Conservation (phyloP, 2,113 vertebrate genomes). For the Ictalurus furcatus region DNA sequence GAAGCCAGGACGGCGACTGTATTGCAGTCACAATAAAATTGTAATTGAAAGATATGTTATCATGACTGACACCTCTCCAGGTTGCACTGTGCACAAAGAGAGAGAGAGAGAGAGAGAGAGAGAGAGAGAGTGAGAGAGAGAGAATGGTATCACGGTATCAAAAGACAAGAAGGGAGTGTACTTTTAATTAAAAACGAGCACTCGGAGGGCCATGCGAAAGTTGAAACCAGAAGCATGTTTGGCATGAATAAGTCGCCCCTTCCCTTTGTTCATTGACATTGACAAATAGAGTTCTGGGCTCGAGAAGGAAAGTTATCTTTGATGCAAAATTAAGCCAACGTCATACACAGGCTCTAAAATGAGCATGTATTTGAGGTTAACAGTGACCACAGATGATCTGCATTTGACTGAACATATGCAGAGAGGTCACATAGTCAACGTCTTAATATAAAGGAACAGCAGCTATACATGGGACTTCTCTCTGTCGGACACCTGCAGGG, state of each 20-base stretch:
- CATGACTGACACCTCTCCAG: constrained; percentile 60
- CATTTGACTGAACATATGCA: constrained; percentile 62
- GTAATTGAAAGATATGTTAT: constrained; percentile 82
- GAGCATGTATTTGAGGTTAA: constrained; percentile 74
- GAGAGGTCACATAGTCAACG: constrained; percentile 57
- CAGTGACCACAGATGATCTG: constrained; percentile 71
- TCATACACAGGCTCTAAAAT: constrained; percentile 59
- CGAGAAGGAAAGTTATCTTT: constrained; percentile 76
- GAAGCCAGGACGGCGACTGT: constrained; percentile 68
- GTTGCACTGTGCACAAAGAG: constrained; percentile 59
- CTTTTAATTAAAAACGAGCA: constrained; percentile 73
- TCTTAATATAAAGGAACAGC: constrained; percentile 18
- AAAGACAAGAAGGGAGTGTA: constrained; percentile 69
- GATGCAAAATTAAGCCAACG: constrained; percentile 78
- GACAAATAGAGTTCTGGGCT: constrained; percentile 74
- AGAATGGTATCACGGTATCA: constrained; percentile 66
- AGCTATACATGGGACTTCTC: not conserved
- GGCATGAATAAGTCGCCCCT: constrained; percentile 76
- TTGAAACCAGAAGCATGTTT: constrained; percentile 77
- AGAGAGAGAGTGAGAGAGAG: constrained; percentile 59
- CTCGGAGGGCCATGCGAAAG: constrained; percentile 70
- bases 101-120: constrained; percentile 50
- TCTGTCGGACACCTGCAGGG: not conserved
- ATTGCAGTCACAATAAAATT: constrained; percentile 74
- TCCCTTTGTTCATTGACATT: constrained; percentile 76